phyloP scores from a whole-genome alignment of 2,113 vertebrate species.

The Girardinichthys multiradiatus region DNA sequence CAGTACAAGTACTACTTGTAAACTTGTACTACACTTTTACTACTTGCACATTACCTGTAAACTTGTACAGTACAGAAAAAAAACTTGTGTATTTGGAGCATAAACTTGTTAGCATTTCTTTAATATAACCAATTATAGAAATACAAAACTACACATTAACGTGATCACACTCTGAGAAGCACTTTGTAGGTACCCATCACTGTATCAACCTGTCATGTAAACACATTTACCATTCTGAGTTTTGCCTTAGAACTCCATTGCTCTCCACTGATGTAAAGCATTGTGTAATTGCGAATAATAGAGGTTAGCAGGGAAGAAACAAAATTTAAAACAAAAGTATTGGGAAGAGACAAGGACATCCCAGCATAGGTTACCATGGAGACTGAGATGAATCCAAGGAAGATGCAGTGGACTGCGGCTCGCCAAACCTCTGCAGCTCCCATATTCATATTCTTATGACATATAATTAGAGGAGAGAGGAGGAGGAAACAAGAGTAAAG shows the following conservation, averaged over 20 bases:
- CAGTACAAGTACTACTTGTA: no score
- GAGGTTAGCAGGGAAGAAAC: slow-evolving; percentile 19
- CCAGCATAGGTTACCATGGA: slow-evolving; percentile 63
- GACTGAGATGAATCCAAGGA: slow-evolving; percentile 54
- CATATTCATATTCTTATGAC: slow-evolving; percentile 52
- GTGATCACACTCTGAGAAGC: background rate
- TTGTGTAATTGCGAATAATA: slow-evolving; percentile 7
- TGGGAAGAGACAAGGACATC: slow-evolving; percentile 45
- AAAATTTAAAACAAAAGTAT: slow-evolving; percentile 31
- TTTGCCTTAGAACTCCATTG: slow-evolving; percentile 3
- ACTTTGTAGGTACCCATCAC: background rate
- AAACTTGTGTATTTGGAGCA: no score
- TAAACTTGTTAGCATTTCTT: no score
- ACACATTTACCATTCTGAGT: background rate
- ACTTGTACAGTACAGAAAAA: no score
- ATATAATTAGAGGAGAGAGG: slow-evolving; percentile 33
- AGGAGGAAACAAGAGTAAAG: slow-evolving; percentile 2
- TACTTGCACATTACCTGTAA: no score
- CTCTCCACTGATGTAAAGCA: slow-evolving; percentile 2
- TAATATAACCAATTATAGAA: no score
- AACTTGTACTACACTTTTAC: no score
- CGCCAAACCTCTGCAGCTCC: slow-evolving; percentile 44
- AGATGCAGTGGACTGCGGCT: slow-evolving; percentile 51
- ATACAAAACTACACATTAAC: no score
- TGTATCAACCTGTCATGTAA: background rate